These are phyloP conservation scores for Microctenopoma stevenorrisi DNA, from an alignment of 2,797 vertebrate genomes.

Conservation along the genomic window DNA sequence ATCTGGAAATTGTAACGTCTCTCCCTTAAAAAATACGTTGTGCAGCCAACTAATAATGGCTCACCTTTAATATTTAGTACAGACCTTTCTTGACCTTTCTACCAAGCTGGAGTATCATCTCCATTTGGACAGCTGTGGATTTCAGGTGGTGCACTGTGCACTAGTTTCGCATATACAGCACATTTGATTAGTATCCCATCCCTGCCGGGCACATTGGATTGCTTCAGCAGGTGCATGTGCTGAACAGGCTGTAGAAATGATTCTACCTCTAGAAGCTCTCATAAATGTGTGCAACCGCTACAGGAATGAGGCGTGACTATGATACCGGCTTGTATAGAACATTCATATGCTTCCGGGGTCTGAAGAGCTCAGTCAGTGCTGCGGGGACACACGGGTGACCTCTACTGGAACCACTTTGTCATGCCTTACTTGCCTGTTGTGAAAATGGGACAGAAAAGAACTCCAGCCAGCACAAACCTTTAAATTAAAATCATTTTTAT, in stretches of 20 bases:
- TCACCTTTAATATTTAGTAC: background rate
- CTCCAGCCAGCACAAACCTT: conserved; percentile 14
- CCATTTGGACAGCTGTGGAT: background rate
- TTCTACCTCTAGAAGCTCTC: conserved; percentile 1
- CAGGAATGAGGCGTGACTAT: background rate
- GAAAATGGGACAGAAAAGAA: conserved; percentile 12
- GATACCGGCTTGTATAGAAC: background rate
- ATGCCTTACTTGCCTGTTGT: conserved; percentile 12
- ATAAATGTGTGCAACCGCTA: background rate
- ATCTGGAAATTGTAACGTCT: background rate
- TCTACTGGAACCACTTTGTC: conserved; percentile 24
- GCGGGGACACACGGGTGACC: conserved; percentile 29
- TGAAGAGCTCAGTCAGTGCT: conserved; percentile 32
- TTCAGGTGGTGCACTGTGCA: background rate
- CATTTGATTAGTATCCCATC: background rate
- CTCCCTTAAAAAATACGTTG: background rate
- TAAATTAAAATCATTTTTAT: background rate
- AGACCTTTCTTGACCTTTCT: conserved; percentile 7
- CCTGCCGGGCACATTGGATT: background rate
- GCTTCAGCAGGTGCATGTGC: background rate
- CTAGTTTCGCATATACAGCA: background rate
- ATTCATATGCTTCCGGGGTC: background rate
- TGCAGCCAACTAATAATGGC: background rate
- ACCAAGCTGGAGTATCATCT: background rate
- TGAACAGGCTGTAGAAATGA: conserved; percentile 5